Evolutionary conservation across 2,113 vertebrate genomes (phyloP).

Genomic region (Myanophis thanlyinensis): DNA sequence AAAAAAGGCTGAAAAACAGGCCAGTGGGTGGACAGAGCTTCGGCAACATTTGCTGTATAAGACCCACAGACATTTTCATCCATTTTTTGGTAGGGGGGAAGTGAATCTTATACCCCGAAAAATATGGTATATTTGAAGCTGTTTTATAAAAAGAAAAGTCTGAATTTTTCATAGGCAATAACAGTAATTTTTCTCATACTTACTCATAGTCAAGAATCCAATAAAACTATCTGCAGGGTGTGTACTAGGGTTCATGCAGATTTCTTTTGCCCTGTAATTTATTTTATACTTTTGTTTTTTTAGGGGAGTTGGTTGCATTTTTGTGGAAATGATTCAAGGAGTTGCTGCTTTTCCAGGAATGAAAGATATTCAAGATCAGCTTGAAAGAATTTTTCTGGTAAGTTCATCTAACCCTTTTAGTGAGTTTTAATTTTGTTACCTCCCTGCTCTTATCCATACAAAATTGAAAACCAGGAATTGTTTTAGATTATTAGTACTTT

Average conservation of each 20-base stretch:
- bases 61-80: too few species aligned
- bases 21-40: too few species aligned
- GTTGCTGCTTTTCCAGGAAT: slow-evolving; percentile 97
- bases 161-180: background rate
- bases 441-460: background rate
- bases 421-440: background rate
- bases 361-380: slow-evolving; percentile 98
- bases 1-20: too few species aligned
- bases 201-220: background rate
- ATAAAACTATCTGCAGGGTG: background rate
- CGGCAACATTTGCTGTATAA: too few species aligned
- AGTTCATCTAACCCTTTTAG: slow-evolving; percentile 56
- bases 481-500: slow-evolving; percentile 37
- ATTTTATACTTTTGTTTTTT: slow-evolving; percentile 41
- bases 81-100: too few species aligned
- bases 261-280: slow-evolving; percentile 2
- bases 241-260: background rate
- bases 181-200: background rate
- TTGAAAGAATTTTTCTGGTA: slow-evolving; percentile 98
- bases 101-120: too few species aligned
- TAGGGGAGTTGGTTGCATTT: slow-evolving; percentile 98
- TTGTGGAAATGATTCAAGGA: slow-evolving; percentile 98
- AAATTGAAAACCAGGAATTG: slow-evolving; percentile 26
- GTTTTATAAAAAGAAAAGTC: background rate
- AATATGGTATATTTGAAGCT: background rate